phyloP scores from a whole-genome alignment of 2,888 invertebrate genomes.

The Peribatodes rhomboidaria region DNA sequence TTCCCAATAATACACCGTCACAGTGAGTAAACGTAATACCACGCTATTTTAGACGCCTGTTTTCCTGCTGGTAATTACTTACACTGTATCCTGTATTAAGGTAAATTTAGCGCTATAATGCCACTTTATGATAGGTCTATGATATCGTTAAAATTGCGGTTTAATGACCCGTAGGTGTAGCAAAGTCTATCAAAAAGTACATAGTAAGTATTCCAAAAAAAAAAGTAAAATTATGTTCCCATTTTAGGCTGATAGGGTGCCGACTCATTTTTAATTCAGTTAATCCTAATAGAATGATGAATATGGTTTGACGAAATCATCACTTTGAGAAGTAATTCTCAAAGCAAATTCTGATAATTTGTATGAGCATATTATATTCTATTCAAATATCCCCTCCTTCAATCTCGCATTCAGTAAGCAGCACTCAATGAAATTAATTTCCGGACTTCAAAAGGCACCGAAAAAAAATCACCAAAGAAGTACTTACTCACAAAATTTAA shows the following conservation, averaged over 20 bases:
- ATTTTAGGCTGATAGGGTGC: too few relatives aligned
- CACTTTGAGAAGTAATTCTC: neutral
- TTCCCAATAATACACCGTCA: conserved; percentile 13
- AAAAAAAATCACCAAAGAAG: conserved; percentile 13
- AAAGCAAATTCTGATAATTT: neutral
- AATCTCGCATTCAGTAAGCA: neutral
- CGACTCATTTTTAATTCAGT: too few relatives aligned
- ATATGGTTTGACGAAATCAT: neutral
- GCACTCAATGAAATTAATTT: conserved; percentile 21
- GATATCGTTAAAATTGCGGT: neutral
- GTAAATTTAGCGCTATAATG: neutral
- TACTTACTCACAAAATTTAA: conserved; percentile 15
- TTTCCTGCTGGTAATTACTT: conserved; percentile 5
- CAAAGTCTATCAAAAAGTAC: neutral
- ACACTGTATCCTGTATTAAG: neutral
- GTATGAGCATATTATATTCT: neutral
- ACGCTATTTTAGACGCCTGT: neutral
- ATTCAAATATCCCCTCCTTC: neutral
- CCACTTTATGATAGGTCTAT: neutral
- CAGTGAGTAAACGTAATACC: neutral
- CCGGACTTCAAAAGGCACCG: conserved; percentile 11
- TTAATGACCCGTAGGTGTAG: neutral
- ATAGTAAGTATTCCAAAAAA: too few relatives aligned
- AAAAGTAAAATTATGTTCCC: too few relatives aligned
- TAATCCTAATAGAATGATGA: too few relatives aligned